A percentile compares a stretch with the other conserved stretches of the same genome.
phyloP scores from a whole-genome alignment of 2,113 vertebrate species.

The Nothocercus julius region DNA sequence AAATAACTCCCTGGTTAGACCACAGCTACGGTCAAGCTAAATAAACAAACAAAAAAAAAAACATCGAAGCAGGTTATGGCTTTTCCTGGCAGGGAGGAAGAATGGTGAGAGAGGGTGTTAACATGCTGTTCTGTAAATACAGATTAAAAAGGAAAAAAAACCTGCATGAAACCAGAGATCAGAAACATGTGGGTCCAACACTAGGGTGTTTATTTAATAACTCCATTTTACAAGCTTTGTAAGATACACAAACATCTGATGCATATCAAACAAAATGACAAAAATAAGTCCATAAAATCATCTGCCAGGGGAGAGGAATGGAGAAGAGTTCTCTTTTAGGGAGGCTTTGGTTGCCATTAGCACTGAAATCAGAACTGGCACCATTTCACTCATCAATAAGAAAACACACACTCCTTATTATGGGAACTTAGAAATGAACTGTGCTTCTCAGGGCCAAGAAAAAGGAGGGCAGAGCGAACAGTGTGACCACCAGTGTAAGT shows the following conservation, averaged over 20 bases:
- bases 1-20: not conserved
- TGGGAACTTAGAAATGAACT: not conserved
- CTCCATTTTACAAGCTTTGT: conserved; percentile 14
- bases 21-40: not conserved
- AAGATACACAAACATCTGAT: conserved; percentile 19
- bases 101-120: not conserved
- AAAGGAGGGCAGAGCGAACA: not conserved
- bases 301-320: not conserved
- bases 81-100: not conserved
- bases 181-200: not conserved
- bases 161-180: not conserved
- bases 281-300: conserved; percentile 23
- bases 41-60: not conserved
- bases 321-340: not conserved
- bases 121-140: not conserved
- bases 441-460: not conserved
- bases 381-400: not conserved
- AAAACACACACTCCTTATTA: rapidly evolving
- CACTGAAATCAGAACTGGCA: not conserved
- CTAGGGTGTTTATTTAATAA: conserved; percentile 3
- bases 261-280: conserved; percentile 10
- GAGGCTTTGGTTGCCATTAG: not conserved
- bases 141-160: not conserved
- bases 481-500: not conserved
- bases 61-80: not conserved